Evolutionary conservation across 2,113 vertebrate genomes (phyloP), one percentile per base, ranked within the genome.

Genomic region (Mastomys coucha): DNA sequence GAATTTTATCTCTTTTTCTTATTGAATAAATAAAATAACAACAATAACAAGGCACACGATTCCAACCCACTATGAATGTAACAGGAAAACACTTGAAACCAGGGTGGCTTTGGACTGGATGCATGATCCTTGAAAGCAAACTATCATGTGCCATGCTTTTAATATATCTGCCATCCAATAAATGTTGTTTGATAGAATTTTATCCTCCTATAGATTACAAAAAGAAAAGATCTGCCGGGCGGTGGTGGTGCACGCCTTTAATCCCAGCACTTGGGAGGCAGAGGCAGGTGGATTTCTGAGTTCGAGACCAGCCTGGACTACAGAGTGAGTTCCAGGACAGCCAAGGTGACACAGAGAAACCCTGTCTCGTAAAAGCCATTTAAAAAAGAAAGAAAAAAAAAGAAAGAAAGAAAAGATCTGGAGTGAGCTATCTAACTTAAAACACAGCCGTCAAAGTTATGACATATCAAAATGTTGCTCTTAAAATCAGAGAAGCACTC

Each of bases 401-500:
- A n/a, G n/a, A n/a, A n/a, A n/a, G n/a, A 89, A 97, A 95, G 89
- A 89, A 96, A 94, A 94, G 81, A 95, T 95, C 76, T 84, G 89
- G 75, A 97, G 49, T 90, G 80, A 98, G 96, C 85, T 85, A 97
- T 77, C 49, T 77, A 93, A 96, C 91, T 96, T 89, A 95, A 97
- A 97, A 96, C 92, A 96, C 88, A 88, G 89, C 94, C 91, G 95
- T 97, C 90, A 95, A 97, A 96, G 95, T 73, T 91, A 56, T 92
- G 95, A 97, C 78, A 88, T 94, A 96, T 97, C 97, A 97, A 97
- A 97, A 98, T 96, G 95, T 92, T 97, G 70, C 91, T 93, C 94
- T 96, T 96, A 95, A 96, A 93, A 91, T 97, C 92, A 93, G 39
- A 97, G 94, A 95, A 91, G 56, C 75, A 90, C 33, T 95, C 88